Percentiles rank a stretch among this genome's conserved stretches.
These are phyloP conservation scores for Simalia tracyae DNA, from an alignment of 2,797 vertebrate genomes.

Conservation along the genomic window DNA sequence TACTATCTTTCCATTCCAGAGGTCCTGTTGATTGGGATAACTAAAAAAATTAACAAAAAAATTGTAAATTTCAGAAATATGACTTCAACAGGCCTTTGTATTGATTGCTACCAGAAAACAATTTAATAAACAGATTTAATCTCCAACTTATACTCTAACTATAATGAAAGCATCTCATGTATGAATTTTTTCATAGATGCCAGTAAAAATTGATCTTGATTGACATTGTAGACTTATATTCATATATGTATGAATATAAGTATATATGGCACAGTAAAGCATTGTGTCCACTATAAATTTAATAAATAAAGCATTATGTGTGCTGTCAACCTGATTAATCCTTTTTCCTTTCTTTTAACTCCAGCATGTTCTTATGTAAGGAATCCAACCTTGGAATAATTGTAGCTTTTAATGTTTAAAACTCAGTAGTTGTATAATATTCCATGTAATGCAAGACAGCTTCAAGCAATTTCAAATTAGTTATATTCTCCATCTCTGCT, in stretches of 20 bases:
- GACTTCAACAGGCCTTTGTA: not conserved
- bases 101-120: not conserved
- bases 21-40: not conserved
- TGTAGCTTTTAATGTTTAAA: too few species aligned
- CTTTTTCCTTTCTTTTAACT: too few species aligned
- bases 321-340: not conserved
- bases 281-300: not conserved
- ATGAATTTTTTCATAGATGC: not conserved
- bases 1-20: not conserved
- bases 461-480: too few species aligned
- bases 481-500: too few species aligned
- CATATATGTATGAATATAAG: not conserved
- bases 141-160: not conserved
- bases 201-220: not conserved
- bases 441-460: too few species aligned
- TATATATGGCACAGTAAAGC: not conserved
- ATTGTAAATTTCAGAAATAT: not conserved
- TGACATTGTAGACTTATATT: not conserved
- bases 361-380: too few species aligned
- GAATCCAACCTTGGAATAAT: too few species aligned
- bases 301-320: not conserved
- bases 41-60: not conserved
- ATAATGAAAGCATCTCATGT: not conserved
- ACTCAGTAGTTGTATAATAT: too few species aligned
- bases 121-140: not conserved